Evolutionary conservation across 2,797 vertebrate genomes (phyloP).

Genomic region (Molossus molossus): DNA sequence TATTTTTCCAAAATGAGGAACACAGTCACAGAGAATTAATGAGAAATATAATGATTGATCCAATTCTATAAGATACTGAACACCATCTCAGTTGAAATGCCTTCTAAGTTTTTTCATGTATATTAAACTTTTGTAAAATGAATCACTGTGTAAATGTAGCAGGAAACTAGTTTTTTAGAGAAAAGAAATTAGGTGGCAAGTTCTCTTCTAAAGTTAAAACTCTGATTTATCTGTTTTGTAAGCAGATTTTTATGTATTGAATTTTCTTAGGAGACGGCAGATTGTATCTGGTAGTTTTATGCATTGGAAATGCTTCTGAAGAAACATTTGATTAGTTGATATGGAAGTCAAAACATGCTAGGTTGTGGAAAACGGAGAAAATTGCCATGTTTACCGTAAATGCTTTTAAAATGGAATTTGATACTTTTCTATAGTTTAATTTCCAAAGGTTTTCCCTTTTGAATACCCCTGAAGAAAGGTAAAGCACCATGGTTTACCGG

Average conservation of each 20-base stretch:
- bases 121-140: slow-evolving; percentile 77
- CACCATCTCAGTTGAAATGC: slow-evolving; percentile 29
- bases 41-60: slow-evolving; percentile 67
- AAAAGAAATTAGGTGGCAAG: slow-evolving; percentile 73
- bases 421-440: slow-evolving; percentile 65
- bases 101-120: slow-evolving; percentile 71
- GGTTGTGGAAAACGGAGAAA: slow-evolving; percentile 75
- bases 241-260: slow-evolving; percentile 81
- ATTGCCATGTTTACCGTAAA: slow-evolving; percentile 77
- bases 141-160: slow-evolving; percentile 66
- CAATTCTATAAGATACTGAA: slow-evolving; percentile 62
- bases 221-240: slow-evolving; percentile 84
- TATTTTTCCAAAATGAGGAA: slow-evolving; percentile 67
- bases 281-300: slow-evolving; percentile 82
- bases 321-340: slow-evolving; percentile 85
- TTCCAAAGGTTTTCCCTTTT: not conserved
- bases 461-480: not conserved
- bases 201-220: slow-evolving; percentile 83
- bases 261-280: slow-evolving; percentile 79
- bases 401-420: slow-evolving; percentile 77
- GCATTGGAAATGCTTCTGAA: slow-evolving; percentile 81
- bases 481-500: not conserved
- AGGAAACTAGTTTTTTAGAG: slow-evolving; percentile 66
- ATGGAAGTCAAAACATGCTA: slow-evolving; percentile 80
- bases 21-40: slow-evolving; percentile 64